Evolutionary conservation across 2,797 vertebrate genomes (phyloP).

Genomic region (Sebastes variabilis): DNA sequence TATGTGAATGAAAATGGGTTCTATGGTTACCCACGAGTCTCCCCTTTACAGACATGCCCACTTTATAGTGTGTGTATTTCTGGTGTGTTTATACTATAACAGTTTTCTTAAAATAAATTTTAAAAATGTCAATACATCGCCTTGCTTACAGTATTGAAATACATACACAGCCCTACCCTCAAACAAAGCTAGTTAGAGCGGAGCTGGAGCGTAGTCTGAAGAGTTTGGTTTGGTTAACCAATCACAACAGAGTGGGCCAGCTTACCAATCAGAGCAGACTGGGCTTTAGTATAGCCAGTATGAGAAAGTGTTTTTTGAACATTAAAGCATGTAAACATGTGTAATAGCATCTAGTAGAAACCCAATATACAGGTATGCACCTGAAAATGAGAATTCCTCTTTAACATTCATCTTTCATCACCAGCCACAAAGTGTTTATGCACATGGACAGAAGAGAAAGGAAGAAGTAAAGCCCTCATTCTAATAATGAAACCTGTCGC

Average conservation of each 20-base stretch:
- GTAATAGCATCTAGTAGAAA: neutral
- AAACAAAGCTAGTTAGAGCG: neutral
- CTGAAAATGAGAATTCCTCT: neutral
- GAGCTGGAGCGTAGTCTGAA: neutral
- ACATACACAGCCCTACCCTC: no score
- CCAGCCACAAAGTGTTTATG: conserved; percentile 23
- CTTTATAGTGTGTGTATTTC: no score
- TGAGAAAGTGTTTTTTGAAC: no score
- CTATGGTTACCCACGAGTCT: no score
- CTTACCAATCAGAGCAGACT: neutral
- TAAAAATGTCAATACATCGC: no score
- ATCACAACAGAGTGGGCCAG: neutral
- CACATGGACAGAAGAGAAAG: conserved; percentile 1
- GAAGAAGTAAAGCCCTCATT: conserved; percentile 17
- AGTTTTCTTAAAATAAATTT: no score
- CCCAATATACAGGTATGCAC: neutral
- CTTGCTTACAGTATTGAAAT: no score
- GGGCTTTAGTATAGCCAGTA: neutral
- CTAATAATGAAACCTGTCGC: conserved; percentile 29
- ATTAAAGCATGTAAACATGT: no score
- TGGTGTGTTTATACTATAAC: no score
- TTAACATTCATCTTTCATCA: conserved; percentile 28
- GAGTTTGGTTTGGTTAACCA: neutral
- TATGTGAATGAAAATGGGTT: no score
- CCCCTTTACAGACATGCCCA: no score